These are phyloP conservation scores for Eulemur mongoz DNA, from an alignment of 2,797 vertebrate genomes.

Conservation along the genomic window DNA sequence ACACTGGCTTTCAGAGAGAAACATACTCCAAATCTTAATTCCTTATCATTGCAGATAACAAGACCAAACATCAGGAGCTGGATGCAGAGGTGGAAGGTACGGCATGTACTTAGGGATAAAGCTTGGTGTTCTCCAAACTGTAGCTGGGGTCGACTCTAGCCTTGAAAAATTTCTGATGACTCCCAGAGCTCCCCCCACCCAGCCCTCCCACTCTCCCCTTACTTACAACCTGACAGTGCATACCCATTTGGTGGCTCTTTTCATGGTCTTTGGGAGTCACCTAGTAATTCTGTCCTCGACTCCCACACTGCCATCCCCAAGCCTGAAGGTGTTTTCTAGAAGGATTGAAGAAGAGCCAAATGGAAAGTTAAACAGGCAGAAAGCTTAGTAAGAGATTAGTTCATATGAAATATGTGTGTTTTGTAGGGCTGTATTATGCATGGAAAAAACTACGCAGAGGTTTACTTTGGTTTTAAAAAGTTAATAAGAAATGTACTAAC, in stretches of 20 bases:
- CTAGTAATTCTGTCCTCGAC: not conserved
- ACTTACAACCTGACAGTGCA: not conserved
- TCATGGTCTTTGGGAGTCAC: not conserved
- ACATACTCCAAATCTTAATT: not conserved
- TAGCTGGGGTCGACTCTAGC: not conserved
- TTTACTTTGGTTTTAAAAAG: constrained; percentile 16
- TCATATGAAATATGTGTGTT: not conserved
- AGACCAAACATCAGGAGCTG: constrained; percentile 38
- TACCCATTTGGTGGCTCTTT: not conserved
- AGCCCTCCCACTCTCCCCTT: not conserved
- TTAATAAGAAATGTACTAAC: not conserved
- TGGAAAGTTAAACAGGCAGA: constrained; percentile 26
- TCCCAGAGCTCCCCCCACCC: too few relatives aligned
- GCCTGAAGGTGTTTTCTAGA: not conserved
- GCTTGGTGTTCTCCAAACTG: not conserved
- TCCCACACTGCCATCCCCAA: not conserved
- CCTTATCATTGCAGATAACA: constrained; percentile 62
- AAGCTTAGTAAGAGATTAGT: not conserved
- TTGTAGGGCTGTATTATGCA: not conserved
- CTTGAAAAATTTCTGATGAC: not conserved
- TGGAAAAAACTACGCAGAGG: not conserved
- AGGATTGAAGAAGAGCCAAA: not conserved
- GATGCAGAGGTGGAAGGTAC: not conserved
- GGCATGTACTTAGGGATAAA: not conserved
- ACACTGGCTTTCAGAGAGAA: constrained; percentile 5